Conservation (phyloP, 2,888 invertebrate species). For the Tanytarsus gracilentus region DNA sequence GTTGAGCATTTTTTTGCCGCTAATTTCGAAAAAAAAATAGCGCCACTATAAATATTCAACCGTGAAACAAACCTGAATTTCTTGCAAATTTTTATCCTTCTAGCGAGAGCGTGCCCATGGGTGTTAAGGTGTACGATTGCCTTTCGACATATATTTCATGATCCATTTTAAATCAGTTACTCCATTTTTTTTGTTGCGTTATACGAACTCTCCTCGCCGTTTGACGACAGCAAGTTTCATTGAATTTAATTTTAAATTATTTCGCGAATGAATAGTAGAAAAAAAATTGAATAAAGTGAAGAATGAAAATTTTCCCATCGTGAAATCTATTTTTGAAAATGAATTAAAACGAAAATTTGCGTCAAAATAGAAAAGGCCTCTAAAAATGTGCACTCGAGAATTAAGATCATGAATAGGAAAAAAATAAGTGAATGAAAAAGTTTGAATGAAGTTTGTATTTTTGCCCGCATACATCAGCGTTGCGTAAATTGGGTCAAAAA, state of each 20-base stretch:
- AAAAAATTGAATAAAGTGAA: background rate
- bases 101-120: background rate
- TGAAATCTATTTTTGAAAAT: slow-evolving; percentile 27
- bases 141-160: background rate
- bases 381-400: background rate
- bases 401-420: background rate
- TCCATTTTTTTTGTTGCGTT: background rate
- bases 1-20: slow-evolving; percentile 9
- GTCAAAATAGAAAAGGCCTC: slow-evolving; percentile 25
- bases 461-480: slow-evolving; percentile 5
- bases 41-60: slow-evolving; percentile 29
- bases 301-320: slow-evolving; percentile 23
- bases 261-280: background rate
- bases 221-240: background rate
- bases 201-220: background rate
- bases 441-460: slow-evolving; percentile 21
- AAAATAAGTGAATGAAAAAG: slow-evolving; percentile 20
- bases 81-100: background rate
- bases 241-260: background rate
- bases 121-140: background rate
- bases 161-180: background rate
- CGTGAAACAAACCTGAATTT: slow-evolving; percentile 24
- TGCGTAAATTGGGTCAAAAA: slow-evolving; percentile 22
- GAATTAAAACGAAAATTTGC: slow-evolving; percentile 26
- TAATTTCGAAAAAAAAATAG: slow-evolving; percentile 16